These are phyloP conservation scores for Strongylocentrotus purpuratus DNA, from an alignment of 35 echinoderm and acorn worm genomes.

Conservation along the genomic window DNA sequence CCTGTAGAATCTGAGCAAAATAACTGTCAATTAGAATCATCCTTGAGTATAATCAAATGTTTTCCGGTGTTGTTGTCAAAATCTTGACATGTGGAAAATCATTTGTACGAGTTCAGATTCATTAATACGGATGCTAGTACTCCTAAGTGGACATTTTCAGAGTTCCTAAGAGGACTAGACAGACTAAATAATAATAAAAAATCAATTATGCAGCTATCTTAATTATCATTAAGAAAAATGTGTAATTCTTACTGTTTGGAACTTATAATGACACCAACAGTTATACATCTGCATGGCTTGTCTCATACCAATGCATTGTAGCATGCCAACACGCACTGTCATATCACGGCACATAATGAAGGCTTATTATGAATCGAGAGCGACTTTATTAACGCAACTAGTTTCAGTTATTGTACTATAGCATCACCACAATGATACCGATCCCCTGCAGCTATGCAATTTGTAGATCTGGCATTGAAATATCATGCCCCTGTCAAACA, in stretches of 20 bases:
- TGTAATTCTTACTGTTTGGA: not conserved
- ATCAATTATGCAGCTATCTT: not conserved
- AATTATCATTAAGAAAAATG: not conserved
- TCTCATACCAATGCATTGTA: not conserved
- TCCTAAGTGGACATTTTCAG: not conserved
- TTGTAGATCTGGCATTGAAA: not conserved
- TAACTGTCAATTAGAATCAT: not conserved
- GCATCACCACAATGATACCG: not conserved
- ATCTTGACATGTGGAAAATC: not conserved
- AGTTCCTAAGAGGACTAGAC: not conserved
- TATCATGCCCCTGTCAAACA: not conserved
- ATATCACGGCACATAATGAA: not conserved
- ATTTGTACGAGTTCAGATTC: not conserved
- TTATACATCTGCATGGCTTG: not conserved
- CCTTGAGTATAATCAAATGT: not conserved
- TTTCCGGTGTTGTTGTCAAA: not conserved
- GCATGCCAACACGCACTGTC: not conserved
- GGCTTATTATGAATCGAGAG: not conserved
- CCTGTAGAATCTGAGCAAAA: not conserved
- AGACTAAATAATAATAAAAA: not conserved
- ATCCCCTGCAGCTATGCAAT: not conserved
- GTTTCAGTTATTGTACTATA: not conserved
- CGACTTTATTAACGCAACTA: constrained; percentile 1
- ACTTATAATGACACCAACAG: not conserved
- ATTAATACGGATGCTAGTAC: not conserved